phyloP scores from a whole-genome alignment of 2,797 vertebrate species.

The Microcaecilia unicolor region DNA sequence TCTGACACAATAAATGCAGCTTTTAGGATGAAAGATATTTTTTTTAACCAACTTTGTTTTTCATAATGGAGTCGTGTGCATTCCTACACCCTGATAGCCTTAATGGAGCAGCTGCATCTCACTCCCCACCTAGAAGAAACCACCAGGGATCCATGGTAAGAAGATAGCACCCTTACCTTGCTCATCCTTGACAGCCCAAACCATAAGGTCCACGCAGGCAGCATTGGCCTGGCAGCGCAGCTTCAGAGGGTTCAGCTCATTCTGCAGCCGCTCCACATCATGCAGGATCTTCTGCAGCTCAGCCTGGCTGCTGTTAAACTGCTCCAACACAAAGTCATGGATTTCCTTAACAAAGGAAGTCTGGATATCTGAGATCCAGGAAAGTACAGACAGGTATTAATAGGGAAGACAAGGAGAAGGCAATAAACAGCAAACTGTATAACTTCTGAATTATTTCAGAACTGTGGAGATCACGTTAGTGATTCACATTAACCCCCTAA shows the following conservation, averaged over 20 bases:
- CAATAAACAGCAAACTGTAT: too few species aligned
- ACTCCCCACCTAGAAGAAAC: too few species aligned
- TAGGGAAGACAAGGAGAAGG: background rate
- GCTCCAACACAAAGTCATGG: slow-evolving; percentile 94
- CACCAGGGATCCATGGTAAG: too few species aligned
- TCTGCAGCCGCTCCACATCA: slow-evolving; percentile 82
- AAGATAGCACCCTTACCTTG: slow-evolving; percentile 80
- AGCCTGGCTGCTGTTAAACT: slow-evolving; percentile 90
- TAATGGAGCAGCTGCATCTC: too few species aligned
- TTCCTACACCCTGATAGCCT: too few species aligned
- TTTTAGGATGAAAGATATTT: too few species aligned
- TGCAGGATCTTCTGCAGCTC: slow-evolving; percentile 94
- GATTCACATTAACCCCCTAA: too few species aligned
- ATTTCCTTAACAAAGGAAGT: slow-evolving; percentile 88
- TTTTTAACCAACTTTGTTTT: too few species aligned
- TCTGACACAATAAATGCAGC: too few species aligned
- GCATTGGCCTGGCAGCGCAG: slow-evolving; percentile 93
- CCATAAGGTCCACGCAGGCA: slow-evolving; percentile 96
- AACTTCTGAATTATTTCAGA: too few species aligned
- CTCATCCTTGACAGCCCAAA: slow-evolving; percentile 95
- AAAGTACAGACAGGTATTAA: background rate
- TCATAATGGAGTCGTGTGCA: too few species aligned
- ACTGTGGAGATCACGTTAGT: too few species aligned
- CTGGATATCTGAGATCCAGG: slow-evolving; percentile 70
- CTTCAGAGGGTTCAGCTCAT: slow-evolving; percentile 82